Percentiles rank a stretch among this genome's conserved stretches.
phyloP scores from a whole-genome alignment of 2,888 invertebrate genomes.

The Tetragnatha montana region DNA sequence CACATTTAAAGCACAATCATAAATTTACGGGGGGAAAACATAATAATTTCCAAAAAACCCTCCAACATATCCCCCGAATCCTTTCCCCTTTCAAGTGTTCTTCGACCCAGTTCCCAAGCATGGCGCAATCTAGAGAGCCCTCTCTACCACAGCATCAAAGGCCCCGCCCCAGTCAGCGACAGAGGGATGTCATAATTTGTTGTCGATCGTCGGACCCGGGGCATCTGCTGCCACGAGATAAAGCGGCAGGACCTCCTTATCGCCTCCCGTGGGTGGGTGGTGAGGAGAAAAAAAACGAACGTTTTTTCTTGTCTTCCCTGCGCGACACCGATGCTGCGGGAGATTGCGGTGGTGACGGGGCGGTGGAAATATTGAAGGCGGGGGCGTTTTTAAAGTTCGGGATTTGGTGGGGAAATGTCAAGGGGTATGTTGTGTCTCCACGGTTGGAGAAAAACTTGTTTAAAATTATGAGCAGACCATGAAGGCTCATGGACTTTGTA shows the following conservation, averaged over 20 bases:
- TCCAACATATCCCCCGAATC: neutral
- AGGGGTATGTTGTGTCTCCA: neutral
- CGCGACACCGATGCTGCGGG: slow-evolving; percentile 60
- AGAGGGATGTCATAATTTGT: slow-evolving; percentile 70
- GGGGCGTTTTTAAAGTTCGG: neutral
- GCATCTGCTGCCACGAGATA: slow-evolving; percentile 68
- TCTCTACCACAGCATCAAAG: slow-evolving; percentile 40
- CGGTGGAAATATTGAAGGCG: too few species aligned
- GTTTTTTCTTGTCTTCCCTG: slow-evolving; percentile 24
- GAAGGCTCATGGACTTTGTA: too few species aligned
- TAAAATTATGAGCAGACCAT: too few species aligned
- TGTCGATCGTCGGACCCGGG: slow-evolving; percentile 60
- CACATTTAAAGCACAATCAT: neutral
- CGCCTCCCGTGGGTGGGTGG: slow-evolving; percentile 20
- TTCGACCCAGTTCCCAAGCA: neutral
- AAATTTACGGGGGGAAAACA: neutral
- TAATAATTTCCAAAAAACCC: neutral
- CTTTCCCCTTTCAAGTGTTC: neutral
- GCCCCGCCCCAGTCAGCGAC: slow-evolving; percentile 58
- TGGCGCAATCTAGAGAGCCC: neutral
- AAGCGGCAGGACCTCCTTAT: slow-evolving; percentile 55
- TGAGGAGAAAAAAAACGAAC: slow-evolving; percentile 15
- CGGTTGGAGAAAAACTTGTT: neutral
- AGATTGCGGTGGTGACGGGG: slow-evolving; percentile 16
- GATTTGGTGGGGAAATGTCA: neutral